These are phyloP conservation scores for Varecia variegata DNA, from an alignment of 2,797 vertebrate genomes.

Conservation along the genomic window DNA sequence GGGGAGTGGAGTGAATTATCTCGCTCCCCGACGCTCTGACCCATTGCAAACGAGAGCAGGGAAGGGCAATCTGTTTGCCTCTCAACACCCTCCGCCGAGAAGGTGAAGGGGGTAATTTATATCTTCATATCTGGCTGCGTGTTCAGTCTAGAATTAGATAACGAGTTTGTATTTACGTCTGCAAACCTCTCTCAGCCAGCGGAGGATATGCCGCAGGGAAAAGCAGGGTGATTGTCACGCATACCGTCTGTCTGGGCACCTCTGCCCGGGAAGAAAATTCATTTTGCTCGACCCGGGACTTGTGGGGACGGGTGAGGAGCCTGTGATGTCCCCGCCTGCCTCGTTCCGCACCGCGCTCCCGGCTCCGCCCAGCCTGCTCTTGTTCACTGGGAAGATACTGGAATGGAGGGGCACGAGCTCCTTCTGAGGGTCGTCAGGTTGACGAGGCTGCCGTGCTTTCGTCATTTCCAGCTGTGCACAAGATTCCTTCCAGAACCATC, in stretches of 20 bases:
- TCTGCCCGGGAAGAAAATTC: neutral
- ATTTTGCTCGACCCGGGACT: neutral
- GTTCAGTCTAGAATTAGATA: slow-evolving; percentile 47
- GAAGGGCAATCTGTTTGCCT: slow-evolving; percentile 80
- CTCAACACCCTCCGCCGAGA: slow-evolving; percentile 64
- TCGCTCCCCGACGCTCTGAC: slow-evolving; percentile 82
- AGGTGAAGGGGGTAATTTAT: slow-evolving; percentile 66
- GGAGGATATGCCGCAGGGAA: neutral
- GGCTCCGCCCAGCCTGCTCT: neutral
- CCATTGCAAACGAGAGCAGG: slow-evolving; percentile 84
- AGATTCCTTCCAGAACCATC: neutral
- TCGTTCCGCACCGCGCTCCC: rapidly evolving
- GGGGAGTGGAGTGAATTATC: slow-evolving; percentile 85
- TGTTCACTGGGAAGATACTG: rapidly evolving
- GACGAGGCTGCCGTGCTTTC: rapidly evolving
- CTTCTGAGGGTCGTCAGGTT: neutral
- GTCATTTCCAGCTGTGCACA: neutral
- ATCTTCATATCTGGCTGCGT: slow-evolving; percentile 37
- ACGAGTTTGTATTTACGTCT: slow-evolving; percentile 34
- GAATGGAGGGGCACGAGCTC: rapidly evolving
- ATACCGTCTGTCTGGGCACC: neutral
- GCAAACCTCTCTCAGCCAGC: neutral
- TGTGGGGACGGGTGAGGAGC: rapidly evolving
- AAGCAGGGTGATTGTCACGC: neutral
- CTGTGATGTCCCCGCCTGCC: rapidly evolving